These are phyloP conservation scores for Carapus acus DNA, from an alignment of 2,797 vertebrate genomes.

Conservation along the genomic window DNA sequence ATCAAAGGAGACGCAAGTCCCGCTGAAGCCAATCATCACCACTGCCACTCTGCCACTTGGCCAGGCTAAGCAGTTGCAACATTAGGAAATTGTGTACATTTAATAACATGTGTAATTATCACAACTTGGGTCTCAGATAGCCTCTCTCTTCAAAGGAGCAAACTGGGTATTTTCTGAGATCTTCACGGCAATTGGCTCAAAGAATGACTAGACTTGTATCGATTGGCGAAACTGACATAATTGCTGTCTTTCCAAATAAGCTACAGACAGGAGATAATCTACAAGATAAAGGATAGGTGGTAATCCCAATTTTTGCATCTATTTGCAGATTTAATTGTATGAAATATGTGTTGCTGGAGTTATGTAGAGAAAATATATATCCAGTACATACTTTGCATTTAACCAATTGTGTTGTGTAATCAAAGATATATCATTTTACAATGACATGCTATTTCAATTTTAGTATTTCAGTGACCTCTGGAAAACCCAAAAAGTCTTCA, in stretches of 20 bases:
- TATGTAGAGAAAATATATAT: not conserved
- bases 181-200: constrained; percentile 40
- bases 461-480: no score
- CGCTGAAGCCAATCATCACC: constrained; percentile 74
- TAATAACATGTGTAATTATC: constrained; percentile 72
- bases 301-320: constrained; percentile 12
- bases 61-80: constrained; percentile 74
- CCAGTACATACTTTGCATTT: no score
- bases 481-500: no score
- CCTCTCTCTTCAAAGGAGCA: constrained; percentile 51
- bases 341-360: no score
- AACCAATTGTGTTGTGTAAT: no score
- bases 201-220: constrained; percentile 38
- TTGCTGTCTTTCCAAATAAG: constrained; percentile 46
- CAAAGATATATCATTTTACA: no score
- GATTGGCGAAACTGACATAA: constrained; percentile 57
- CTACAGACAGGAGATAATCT: constrained; percentile 14
- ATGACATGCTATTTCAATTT: no score
- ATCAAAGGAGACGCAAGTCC: constrained; percentile 80
- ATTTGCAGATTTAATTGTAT: not conserved
- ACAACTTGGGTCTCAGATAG: constrained; percentile 49
- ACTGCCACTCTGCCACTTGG: constrained; percentile 67
- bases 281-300: constrained; percentile 31
- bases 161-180: constrained; percentile 59
- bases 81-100: constrained; percentile 75